These are phyloP conservation scores for Gastrophysa polygoni DNA, from an alignment of 2,888 invertebrate genomes.

Conservation along the genomic window DNA sequence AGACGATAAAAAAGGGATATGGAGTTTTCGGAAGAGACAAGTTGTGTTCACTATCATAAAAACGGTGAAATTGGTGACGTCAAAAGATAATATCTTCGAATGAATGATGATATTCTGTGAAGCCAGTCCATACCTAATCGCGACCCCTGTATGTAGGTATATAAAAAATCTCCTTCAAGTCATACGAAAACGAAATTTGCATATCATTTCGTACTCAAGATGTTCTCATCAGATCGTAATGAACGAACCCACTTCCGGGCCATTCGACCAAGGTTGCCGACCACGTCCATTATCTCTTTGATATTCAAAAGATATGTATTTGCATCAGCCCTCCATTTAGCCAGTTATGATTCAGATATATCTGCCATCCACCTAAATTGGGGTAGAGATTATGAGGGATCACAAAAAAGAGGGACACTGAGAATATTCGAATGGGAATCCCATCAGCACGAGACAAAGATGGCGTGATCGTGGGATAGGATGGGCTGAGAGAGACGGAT, in stretches of 20 bases:
- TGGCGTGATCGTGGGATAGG: slow-evolving; percentile 10
- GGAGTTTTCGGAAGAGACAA: too few relatives aligned
- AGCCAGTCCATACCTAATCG: too few relatives aligned
- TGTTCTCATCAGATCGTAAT: not conserved
- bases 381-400: not conserved
- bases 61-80: too few relatives aligned
- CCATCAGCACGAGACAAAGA: slow-evolving; percentile 14
- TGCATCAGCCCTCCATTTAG: not conserved
- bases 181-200: too few relatives aligned
- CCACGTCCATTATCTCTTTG: not conserved
- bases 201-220: too few relatives aligned
- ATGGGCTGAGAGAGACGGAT: slow-evolving; percentile 30
- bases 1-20: too few relatives aligned
- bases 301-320: not conserved
- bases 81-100: too few relatives aligned
- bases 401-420: slow-evolving; percentile 9
- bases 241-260: not conserved
- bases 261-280: not conserved
- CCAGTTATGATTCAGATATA: not conserved
- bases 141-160: too few relatives aligned
- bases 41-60: too few relatives aligned
- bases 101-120: too few relatives aligned
- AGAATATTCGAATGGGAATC: slow-evolving; percentile 22
- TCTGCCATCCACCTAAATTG: not conserved
- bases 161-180: too few relatives aligned